Conservation (phyloP, 2,888 invertebrate genomes). For the Anthophora plumipes region DNA sequence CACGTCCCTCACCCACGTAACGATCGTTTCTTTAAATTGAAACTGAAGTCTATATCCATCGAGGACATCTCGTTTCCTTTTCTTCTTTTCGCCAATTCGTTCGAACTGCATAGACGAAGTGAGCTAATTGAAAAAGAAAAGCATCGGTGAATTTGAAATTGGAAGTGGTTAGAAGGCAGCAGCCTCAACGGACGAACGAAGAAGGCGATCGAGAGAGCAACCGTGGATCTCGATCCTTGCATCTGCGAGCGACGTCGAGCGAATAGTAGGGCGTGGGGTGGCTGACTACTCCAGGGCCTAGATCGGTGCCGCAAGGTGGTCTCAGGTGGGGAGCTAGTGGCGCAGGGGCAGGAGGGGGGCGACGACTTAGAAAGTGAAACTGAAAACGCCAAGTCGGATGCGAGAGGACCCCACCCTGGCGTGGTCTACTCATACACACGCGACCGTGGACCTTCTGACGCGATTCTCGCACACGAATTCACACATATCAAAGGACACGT, state of each 20-base stretch:
- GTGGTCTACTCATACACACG: slow-evolving; percentile 75
- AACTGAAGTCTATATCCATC: too few relatives aligned
- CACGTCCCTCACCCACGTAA: slow-evolving; percentile 58
- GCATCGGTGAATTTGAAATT: background rate
- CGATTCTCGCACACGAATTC: slow-evolving; percentile 23
- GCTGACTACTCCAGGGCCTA: slow-evolving; percentile 67
- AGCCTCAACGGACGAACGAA: slow-evolving; percentile 11
- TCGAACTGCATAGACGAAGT: too few relatives aligned
- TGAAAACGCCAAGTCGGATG: slow-evolving; percentile 83
- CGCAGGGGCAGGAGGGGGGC: slow-evolving; percentile 61
- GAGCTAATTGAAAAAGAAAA: too few relatives aligned
- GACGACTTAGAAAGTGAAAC: slow-evolving; percentile 84
- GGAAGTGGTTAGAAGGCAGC: background rate
- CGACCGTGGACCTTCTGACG: slow-evolving; percentile 24
- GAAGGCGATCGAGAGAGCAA: slow-evolving; percentile 40
- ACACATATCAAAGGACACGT: too few relatives aligned
- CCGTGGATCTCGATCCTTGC: slow-evolving; percentile 63
- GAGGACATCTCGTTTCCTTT: too few relatives aligned
- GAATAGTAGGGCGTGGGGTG: slow-evolving; percentile 74
- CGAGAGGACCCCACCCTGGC: slow-evolving; percentile 83
- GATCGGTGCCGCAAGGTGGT: slow-evolving; percentile 72
- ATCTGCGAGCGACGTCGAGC: slow-evolving; percentile 63
- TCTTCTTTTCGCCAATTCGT: too few relatives aligned
- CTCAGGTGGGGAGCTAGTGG: slow-evolving; percentile 50
- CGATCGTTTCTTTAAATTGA: background rate